Percentiles rank a stretch among this genome's conserved stretches.
phyloP scores from a whole-genome alignment of 2,113 vertebrate genomes.

The Leiothrix lutea region DNA sequence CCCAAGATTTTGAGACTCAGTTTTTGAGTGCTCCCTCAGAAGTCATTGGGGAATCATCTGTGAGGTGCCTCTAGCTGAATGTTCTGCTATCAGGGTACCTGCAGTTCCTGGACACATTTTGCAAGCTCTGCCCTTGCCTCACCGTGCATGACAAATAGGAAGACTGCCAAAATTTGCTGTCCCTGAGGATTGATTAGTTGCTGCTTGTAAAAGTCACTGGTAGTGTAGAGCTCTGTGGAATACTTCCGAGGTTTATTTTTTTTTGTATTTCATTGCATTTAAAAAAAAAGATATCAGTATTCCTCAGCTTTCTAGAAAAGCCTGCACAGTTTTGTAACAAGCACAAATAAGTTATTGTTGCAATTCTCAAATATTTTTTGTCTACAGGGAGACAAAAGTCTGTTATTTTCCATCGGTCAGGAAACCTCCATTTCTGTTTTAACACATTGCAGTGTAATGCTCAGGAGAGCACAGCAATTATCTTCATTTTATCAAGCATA shows the following conservation, averaged over 20 bases:
- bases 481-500: not conserved
- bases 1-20: not conserved
- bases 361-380: not conserved
- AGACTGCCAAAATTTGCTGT: not conserved
- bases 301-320: not conserved
- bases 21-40: not conserved
- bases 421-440: not conserved
- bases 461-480: not conserved
- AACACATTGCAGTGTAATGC: not conserved
- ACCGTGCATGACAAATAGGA: not conserved
- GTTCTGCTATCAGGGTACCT: not conserved
- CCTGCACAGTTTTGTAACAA: not conserved
- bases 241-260: not conserved
- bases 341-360: not conserved
- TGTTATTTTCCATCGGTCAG: not conserved
- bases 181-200: not conserved
- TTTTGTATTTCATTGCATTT: not conserved
- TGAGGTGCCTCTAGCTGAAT: not conserved
- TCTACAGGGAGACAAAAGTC: not conserved
- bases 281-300: not conserved
- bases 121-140: not conserved
- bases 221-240: not conserved
- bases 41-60: not conserved
- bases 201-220: not conserved
- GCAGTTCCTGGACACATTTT: not conserved